Conservation (phyloP, 2,888 invertebrate genomes). For the Latrodectus hesperus region DNA sequence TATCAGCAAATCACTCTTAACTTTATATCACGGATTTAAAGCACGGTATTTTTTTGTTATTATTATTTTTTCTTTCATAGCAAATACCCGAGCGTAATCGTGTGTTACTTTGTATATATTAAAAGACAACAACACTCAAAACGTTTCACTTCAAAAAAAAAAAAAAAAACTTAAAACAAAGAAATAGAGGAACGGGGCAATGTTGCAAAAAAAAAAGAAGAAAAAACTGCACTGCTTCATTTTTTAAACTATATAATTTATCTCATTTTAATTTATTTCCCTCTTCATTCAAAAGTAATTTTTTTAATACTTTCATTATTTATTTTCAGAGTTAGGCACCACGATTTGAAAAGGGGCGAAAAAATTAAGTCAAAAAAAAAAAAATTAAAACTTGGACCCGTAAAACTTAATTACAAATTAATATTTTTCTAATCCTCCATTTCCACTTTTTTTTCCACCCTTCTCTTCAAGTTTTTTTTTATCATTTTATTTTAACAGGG, state of each 20-base stretch:
- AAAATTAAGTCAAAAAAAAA: slow-evolving; percentile 27
- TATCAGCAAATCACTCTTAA: slow-evolving; percentile 59
- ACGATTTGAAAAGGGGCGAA: slow-evolving; percentile 32
- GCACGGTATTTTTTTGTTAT: slow-evolving; percentile 30
- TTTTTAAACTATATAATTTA: slow-evolving; percentile 69
- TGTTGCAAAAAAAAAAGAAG: background rate
- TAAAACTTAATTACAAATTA: slow-evolving; percentile 70
- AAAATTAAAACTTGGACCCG: slow-evolving; percentile 51
- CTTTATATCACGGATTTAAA: slow-evolving; percentile 62
- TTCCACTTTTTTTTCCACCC: slow-evolving; percentile 41
- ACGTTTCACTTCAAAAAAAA: slow-evolving; percentile 38
- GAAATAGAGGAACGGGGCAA: slow-evolving; percentile 20
- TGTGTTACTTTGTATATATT: slow-evolving; percentile 55
- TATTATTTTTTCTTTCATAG: slow-evolving; percentile 17
- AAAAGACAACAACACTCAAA: slow-evolving; percentile 44
- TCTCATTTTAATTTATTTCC: slow-evolving; percentile 69
- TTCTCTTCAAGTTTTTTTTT: slow-evolving; percentile 17
- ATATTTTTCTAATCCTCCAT: slow-evolving; percentile 68
- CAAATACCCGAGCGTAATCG: slow-evolving; percentile 59
- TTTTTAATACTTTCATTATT: slow-evolving; percentile 38
- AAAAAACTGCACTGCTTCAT: slow-evolving; percentile 29
- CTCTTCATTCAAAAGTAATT: slow-evolving; percentile 57
- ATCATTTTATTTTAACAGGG: slow-evolving; percentile 16
- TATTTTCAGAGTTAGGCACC: slow-evolving; percentile 37
- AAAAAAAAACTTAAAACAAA: slow-evolving; percentile 65